These are phyloP conservation scores for Wasmannia auropunctata DNA, from an alignment of 1,140 invertebrate species.

Conservation along the genomic window DNA sequence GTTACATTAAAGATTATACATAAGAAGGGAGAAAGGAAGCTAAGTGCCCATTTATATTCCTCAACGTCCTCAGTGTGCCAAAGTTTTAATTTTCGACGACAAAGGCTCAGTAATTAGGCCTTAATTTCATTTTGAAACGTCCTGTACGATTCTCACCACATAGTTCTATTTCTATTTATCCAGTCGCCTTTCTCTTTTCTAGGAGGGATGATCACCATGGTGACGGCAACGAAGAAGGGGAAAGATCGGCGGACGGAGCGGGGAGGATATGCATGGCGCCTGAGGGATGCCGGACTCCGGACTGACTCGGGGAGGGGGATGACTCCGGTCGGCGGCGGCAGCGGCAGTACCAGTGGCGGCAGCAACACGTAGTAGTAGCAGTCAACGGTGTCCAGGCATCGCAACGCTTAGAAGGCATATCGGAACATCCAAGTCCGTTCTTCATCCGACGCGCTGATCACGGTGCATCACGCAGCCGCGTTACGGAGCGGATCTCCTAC, in stretches of 20 bases:
- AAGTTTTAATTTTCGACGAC: neutral
- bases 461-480: slow-evolving; percentile 66
- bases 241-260: slow-evolving; percentile 22
- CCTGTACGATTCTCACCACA: slow-evolving; percentile 14
- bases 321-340: slow-evolving; percentile 41
- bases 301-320: slow-evolving; percentile 51
- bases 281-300: slow-evolving; percentile 63
- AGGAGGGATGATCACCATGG: slow-evolving; percentile 58
- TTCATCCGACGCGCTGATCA: slow-evolving; percentile 51
- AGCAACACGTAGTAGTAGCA: slow-evolving; percentile 72
- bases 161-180: slow-evolving; percentile 53
- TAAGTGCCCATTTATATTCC: neutral
- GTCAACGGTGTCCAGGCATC: slow-evolving; percentile 57
- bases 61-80: neutral
- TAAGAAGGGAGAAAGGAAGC: neutral
- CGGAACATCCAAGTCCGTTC: slow-evolving; percentile 33
- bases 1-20: neutral
- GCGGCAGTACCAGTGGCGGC: slow-evolving; percentile 55
- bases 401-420: slow-evolving; percentile 55
- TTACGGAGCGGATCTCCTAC: slow-evolving; percentile 56
- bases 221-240: slow-evolving; percentile 41
- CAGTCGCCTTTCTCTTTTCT: slow-evolving; percentile 43
- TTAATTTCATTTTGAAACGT: slow-evolving; percentile 24
- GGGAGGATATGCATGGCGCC: slow-evolving; percentile 61
- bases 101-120: neutral